Evolutionary conservation across 2,888 invertebrate species (phyloP), one percentile per base, ranked within the genome.

Genomic region (Cephus rjabovi): DNA sequence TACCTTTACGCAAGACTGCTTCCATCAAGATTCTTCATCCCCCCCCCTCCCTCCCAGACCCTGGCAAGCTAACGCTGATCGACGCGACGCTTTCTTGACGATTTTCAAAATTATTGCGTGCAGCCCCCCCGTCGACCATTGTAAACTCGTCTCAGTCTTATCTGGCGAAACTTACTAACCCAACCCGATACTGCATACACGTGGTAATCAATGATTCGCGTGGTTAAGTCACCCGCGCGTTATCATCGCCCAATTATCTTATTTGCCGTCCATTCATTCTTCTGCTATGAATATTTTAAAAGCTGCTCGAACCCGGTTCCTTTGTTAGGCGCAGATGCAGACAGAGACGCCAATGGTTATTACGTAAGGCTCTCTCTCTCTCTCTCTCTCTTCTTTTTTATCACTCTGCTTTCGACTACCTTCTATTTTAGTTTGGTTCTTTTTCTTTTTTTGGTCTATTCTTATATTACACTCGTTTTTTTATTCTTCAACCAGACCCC

Each of bases 1-100:
- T 73, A 23, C 30, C 74, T 86, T 84, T 78, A 83, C 83, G 81
- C 78, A 79, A 82, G 80, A 79, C 80, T 77, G 85, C 76, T 74
- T 75, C 78, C 86, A 79, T 86, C 82, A 76, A 79, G 79, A 80
- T 82, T 75, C 35, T 69, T 75, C 77, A 12, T 4, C 71, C 30
- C 30, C 30, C 69, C 75, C 2, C 4, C 3, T 31, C 71, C 15
- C 2, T 31, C 12, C n/a, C 3, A 71, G 30, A n/a, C 71, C 40
- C 76, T 71, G 77, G 35, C 70, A 76, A 71, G 23, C 75, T 80
- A 80, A 81, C 76, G 81, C 75, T 76, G 78, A 79, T 82, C 75
- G 80, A 80, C 81, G 40, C 23, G 33, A 71, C 71, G 71, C 12
- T 56, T 56, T 56, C 56, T 56, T 31, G 31, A 71, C 12, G 31